Percentiles rank a stretch among this genome's conserved stretches.
These are phyloP conservation scores for Desmodus rotundus DNA, from an alignment of 2,113 vertebrate species.

Conservation along the genomic window DNA sequence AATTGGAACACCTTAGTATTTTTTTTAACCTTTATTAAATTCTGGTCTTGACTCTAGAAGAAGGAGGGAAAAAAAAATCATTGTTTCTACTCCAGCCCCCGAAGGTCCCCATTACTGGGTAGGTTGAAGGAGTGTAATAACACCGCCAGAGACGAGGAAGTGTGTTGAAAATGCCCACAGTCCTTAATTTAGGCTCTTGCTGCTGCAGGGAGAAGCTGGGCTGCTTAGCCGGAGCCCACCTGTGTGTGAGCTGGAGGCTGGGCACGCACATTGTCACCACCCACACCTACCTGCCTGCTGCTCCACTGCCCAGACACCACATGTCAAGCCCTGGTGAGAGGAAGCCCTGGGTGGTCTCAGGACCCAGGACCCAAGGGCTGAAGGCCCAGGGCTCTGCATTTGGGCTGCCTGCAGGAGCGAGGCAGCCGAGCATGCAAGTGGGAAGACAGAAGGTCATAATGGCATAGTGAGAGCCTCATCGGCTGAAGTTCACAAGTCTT, in stretches of 20 bases:
- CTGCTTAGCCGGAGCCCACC: background rate
- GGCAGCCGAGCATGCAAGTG: background rate
- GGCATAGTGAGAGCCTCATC: background rate
- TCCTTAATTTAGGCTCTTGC: background rate
- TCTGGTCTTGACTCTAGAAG: constrained; percentile 48
- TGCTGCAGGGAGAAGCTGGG: background rate
- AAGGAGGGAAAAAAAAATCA: background rate
- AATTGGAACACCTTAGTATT: constrained; percentile 45
- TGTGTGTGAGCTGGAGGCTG: fast-evolving
- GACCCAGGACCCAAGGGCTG: fast-evolving
- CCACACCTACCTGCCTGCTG: background rate
- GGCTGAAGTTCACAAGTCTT: background rate
- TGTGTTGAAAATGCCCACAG: background rate
- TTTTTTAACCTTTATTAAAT: constrained; percentile 69
- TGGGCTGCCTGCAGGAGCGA: background rate
- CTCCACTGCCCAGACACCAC: background rate
- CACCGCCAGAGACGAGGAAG: background rate
- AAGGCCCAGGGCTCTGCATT: background rate
- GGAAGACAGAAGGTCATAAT: background rate
- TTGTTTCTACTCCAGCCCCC: constrained; percentile 65
- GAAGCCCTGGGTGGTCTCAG: background rate
- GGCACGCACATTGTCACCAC: background rate
- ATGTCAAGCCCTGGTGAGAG: fast-evolving
- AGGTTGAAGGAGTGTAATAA: constrained; percentile 65
- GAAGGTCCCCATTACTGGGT: constrained; percentile 61